Percentiles rank a stretch among this genome's conserved stretches.
Evolutionary conservation across 2,113 vertebrate genomes (phyloP).

Genomic region (Oophaga pumilio): DNA sequence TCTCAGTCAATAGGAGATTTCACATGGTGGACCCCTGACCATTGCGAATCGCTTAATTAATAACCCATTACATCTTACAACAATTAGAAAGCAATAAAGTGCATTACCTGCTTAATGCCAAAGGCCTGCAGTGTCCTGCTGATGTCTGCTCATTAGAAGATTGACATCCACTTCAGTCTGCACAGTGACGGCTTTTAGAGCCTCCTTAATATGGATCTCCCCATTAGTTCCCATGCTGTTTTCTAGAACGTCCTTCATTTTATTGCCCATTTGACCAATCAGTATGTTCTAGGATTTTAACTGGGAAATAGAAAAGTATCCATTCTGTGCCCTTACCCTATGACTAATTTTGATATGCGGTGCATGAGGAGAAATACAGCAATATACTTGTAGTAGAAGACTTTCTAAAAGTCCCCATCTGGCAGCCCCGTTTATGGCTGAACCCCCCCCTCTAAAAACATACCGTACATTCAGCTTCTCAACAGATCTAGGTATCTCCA

Average conservation of each 20-base stretch:
- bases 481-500: too few relatives aligned
- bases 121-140: not conserved
- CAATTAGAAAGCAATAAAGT: slow-evolving; percentile 23
- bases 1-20: not conserved
- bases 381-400: too few relatives aligned
- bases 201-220: not conserved
- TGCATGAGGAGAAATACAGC: too few relatives aligned
- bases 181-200: not conserved
- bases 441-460: too few relatives aligned
- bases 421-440: too few relatives aligned
- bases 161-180: not conserved
- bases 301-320: not conserved
- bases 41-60: not conserved
- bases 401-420: too few relatives aligned
- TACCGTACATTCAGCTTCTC: too few relatives aligned
- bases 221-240: not conserved
- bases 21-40: not conserved
- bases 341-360: too few relatives aligned
- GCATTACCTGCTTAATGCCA: not conserved
- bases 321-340: too few relatives aligned
- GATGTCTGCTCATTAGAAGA: not conserved
- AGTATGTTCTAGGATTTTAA: not conserved
- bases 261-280: not conserved
- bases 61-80: not conserved
- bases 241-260: not conserved